Percentiles rank a stretch among this genome's conserved stretches.
phyloP scores from a whole-genome alignment of 92 coral and sea anemone genomes.

The Porites divaricata region DNA sequence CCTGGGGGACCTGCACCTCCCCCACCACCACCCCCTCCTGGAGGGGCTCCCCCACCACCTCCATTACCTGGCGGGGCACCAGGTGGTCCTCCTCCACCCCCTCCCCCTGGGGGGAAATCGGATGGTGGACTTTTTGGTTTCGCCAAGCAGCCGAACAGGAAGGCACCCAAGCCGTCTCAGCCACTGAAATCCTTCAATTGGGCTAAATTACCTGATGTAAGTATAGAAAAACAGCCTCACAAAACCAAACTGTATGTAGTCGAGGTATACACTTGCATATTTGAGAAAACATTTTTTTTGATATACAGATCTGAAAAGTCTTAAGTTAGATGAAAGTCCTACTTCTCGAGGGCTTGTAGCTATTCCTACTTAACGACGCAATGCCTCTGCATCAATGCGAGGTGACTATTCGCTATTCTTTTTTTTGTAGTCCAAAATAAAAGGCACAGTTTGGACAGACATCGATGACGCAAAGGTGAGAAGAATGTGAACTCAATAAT shows the following conservation, averaged over 20 bases:
- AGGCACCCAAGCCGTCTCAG: constrained; percentile 95
- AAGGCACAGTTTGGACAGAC: constrained; percentile 99
- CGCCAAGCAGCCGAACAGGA: constrained; percentile 81
- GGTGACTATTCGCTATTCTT: background rate
- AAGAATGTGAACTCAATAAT: background rate
- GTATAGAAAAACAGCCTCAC: constrained; percentile 1
- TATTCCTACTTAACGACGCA: too few species aligned
- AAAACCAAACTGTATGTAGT: too few species aligned
- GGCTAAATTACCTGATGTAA: constrained; percentile 99
- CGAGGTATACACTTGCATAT: background rate
- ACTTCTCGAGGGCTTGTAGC: too few species aligned
- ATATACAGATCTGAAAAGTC: too few species aligned
- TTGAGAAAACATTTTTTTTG: too few species aligned
- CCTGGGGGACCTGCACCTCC: constrained; percentile 84
- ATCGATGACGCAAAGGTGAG: constrained; percentile 93
- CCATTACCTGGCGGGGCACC: constrained; percentile 60
- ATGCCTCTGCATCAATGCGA: background rate
- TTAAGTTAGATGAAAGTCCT: too few species aligned
- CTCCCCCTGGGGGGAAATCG: constrained; percentile 35
- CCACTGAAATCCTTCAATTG: constrained; percentile 99
- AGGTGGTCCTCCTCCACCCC: constrained; percentile 50
- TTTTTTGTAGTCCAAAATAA: constrained; percentile 83
- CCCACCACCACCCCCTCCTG: constrained; percentile 88
- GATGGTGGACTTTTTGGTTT: constrained; percentile 76
- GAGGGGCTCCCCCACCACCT: constrained; percentile 82